These are phyloP conservation scores for Microhierax caerulescens DNA, from an alignment of 2,797 vertebrate genomes.

Conservation along the genomic window DNA sequence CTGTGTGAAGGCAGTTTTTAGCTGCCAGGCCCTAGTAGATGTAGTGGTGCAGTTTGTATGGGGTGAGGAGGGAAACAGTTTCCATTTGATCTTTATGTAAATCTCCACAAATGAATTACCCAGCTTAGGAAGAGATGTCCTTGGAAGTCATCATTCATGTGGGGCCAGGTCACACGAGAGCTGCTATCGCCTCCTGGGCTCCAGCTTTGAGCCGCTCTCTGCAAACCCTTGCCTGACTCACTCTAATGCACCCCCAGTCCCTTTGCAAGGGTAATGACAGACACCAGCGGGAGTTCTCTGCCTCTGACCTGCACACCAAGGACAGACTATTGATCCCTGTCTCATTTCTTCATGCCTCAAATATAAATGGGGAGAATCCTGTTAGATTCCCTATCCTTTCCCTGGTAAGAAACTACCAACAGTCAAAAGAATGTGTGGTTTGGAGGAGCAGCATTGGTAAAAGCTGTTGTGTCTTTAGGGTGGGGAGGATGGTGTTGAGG, in stretches of 20 bases:
- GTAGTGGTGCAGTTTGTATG: not conserved
- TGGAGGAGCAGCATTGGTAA: not conserved
- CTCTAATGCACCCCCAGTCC: not conserved
- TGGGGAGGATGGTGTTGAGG: not conserved
- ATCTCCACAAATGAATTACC: not conserved
- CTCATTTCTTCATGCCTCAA: not conserved
- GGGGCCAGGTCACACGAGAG: not conserved
- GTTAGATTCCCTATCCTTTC: not conserved
- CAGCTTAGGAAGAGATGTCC: not conserved
- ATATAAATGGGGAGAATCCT: not conserved
- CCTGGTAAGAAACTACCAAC: not conserved
- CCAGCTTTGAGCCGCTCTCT: not conserved
- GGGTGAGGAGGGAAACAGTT: not conserved
- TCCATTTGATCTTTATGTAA: slow-evolving; percentile 29
- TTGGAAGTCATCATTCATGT: not conserved
- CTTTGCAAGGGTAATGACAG: not conserved
- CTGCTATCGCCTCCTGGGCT: not conserved
- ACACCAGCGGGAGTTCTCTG: not conserved
- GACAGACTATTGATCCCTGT: not conserved
- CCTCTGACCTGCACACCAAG: not conserved
- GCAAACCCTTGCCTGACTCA: not conserved
- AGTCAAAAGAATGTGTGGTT: rapidly evolving
- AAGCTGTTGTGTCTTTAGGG: not conserved
- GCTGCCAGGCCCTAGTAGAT: not conserved
- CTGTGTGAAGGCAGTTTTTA: not conserved